A percentile compares a stretch with the other conserved stretches of the same genome.
These are phyloP conservation scores for Bergia sp. DNA, from an alignment of 92 coral and sea anemone genomes.

Conservation along the genomic window DNA sequence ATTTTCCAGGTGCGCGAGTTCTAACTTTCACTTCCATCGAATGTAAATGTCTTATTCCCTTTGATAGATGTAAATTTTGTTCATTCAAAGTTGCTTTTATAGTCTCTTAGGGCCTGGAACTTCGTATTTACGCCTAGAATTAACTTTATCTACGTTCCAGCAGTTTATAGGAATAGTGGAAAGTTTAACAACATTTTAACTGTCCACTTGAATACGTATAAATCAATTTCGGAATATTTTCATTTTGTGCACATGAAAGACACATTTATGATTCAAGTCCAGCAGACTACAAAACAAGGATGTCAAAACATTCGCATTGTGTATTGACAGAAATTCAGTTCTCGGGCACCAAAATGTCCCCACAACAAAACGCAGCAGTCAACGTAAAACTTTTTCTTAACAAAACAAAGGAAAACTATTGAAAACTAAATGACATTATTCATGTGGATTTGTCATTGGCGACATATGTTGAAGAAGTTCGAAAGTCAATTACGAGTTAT, in stretches of 20 bases:
- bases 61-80: too few relatives aligned
- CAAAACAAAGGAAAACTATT: too few relatives aligned
- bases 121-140: not conserved
- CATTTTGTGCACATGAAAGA: not conserved
- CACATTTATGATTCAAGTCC: not conserved
- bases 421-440: not conserved
- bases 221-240: not conserved
- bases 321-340: not conserved
- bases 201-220: not conserved
- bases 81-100: not conserved
- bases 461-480: not conserved
- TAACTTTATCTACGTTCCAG: not conserved
- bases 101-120: not conserved
- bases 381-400: too few relatives aligned
- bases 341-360: not conserved
- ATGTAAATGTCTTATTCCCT: too few relatives aligned
- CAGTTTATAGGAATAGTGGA: not conserved
- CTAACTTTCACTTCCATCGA: not conserved
- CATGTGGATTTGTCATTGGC: not conserved
- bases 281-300: not conserved
- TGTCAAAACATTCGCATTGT: not conserved
- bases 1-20: too few relatives aligned
- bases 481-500: not conserved
- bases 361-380: not conserved
- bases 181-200: too few relatives aligned